Base-by-base conservation (phyloP, 1,140 invertebrate genomes). In the Ostrea edulis region DNA sequence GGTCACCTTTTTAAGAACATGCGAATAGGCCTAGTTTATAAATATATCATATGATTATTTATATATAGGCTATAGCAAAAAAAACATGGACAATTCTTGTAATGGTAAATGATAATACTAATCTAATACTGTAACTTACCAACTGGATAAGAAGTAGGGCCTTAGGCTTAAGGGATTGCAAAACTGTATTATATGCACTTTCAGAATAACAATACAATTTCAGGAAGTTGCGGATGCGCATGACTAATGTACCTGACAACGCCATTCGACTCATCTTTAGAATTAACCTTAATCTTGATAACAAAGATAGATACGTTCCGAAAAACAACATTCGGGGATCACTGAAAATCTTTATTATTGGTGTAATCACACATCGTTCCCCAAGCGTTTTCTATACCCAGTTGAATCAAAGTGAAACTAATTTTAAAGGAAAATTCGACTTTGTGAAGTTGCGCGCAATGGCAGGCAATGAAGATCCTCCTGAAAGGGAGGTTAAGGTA, bases 401-500 rank as follows among this genome's bases (percentile, higher is more conserved):
- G 29, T 29, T 29, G 14, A 29, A 29, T 29, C 14, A 77, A 77
- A 77, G 9, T 77, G 68, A 77, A 77, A 77, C 22, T 77, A 29
- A 25, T 8, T 22, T 29, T 29, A 14, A 14, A 12, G 5, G 22
- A 12, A 35, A 8, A 29, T 5, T 52, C 20, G 9, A 12, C 52
- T n/a, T 62, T 20, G 14, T 12, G 7, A 20, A 52, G 17, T 14
- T 53, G 82, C 82, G 53, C n/a, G 58, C 85, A 55, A 81, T 52
- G 52, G 71, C 51, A 35, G 71, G 51, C 11, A 82, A 87, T n/a
- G 14, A 77, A 35, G 54, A 25, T 44, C 87, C 89, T 14, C 89
- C 90, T 14, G 89, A 90, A 58, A 89, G 87, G 82, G 90, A 91
- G 29, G 91, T 89, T 17, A 89, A 91, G 90, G 90, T 91, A 86